Percentiles rank a stretch among this genome's conserved stretches.
phyloP scores from a whole-genome alignment of 2,113 vertebrate genomes.

The Callionymus lyra region DNA sequence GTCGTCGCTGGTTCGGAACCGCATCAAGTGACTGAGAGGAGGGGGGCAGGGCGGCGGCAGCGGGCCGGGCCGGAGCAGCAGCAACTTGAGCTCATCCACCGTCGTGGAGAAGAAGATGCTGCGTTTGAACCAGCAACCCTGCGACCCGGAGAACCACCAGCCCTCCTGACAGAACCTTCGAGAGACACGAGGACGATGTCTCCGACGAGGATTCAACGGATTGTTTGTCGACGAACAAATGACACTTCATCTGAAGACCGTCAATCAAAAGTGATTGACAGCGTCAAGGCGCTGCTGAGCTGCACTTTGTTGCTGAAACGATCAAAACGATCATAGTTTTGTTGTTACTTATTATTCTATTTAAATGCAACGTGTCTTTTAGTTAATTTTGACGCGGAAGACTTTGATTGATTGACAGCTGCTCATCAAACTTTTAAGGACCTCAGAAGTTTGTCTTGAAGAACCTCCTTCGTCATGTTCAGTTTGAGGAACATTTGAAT shows the following conservation, averaged over 20 bases:
- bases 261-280: too few relatives aligned
- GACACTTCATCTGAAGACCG: too few relatives aligned
- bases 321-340: conserved; percentile 22
- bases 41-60: conserved; percentile 1
- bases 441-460: too few relatives aligned
- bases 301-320: conserved; percentile 41
- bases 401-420: too few relatives aligned
- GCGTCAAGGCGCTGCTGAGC: conserved; percentile 16
- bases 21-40: conserved; percentile 81
- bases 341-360: too few relatives aligned
- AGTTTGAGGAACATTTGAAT: too few relatives aligned
- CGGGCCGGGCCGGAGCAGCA: conserved; percentile 1
- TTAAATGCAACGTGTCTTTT: too few relatives aligned
- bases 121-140: too few relatives aligned
- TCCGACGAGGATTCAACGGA: neutral
- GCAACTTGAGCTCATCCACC: conserved; percentile 2
- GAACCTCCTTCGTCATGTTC: too few relatives aligned
- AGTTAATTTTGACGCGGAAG: too few relatives aligned
- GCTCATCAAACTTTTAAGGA: too few relatives aligned
- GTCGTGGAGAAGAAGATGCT: conserved; percentile 12
- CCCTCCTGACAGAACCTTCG: conserved; percentile 14
- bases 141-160: conserved; percentile 30
- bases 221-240: neutral
- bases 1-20: conserved; percentile 86
- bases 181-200: conserved; percentile 10